These are phyloP conservation scores for Salvelinus namaycush DNA, from an alignment of 2,113 vertebrate species.

Conservation along the genomic window DNA sequence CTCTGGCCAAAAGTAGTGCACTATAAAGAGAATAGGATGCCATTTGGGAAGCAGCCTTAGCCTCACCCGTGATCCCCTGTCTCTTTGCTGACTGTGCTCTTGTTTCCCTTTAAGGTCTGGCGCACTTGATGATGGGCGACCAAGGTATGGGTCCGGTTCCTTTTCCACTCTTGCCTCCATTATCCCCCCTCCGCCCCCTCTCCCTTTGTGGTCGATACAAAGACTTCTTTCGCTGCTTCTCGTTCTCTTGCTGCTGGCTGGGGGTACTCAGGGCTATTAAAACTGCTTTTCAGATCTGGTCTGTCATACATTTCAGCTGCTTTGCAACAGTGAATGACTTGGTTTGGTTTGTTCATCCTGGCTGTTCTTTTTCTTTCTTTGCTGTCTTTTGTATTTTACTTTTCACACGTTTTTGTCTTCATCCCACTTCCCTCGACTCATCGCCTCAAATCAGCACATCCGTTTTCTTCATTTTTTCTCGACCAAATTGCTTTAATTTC, in stretches of 20 bases:
- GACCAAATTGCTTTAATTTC: no score
- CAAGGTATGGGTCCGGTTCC: conserved; percentile 98
- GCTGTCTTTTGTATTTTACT: background rate
- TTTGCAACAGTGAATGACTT: conserved; percentile 67
- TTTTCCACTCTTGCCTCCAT: conserved; percentile 50
- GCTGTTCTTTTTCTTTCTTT: conserved; percentile 37
- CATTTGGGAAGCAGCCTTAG: conserved; percentile 27
- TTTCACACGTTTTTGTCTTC: no score
- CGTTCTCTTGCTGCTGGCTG: conserved; percentile 67
- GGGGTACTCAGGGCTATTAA: conserved; percentile 33
- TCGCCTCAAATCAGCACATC: conserved; percentile 4
- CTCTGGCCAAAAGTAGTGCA: no score
- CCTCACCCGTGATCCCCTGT: conserved; percentile 89
- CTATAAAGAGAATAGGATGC: no score
- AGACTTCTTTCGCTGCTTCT: conserved; percentile 71
- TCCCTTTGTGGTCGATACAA: conserved; percentile 51
- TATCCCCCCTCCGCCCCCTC: conserved; percentile 58
- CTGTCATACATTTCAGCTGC: conserved; percentile 76
- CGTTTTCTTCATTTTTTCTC: background rate
- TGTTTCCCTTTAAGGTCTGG: conserved; percentile 99
- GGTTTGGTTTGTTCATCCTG: conserved; percentile 56
- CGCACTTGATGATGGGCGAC: conserved; percentile 99
- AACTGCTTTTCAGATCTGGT: conserved; percentile 76
- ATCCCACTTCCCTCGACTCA: no score
- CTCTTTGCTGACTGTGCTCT: conserved; percentile 98